These are phyloP conservation scores for Dendrocincla tyrannina DNA, from an alignment of 2,797 vertebrate genomes.

Conservation along the genomic window DNA sequence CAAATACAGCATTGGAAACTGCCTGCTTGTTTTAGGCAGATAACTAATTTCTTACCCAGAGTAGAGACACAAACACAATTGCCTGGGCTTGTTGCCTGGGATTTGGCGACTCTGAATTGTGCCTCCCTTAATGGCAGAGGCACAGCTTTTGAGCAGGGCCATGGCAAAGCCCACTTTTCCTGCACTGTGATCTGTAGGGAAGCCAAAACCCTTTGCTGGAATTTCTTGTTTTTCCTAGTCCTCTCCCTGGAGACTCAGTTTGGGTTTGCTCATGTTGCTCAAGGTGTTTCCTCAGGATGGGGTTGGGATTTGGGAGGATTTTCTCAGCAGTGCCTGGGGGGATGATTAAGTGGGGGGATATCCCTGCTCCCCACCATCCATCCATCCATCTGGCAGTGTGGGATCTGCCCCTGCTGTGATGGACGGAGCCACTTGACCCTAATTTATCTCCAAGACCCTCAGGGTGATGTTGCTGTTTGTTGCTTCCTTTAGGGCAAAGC, in stretches of 20 bases:
- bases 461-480: fast-evolving
- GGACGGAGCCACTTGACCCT: fast-evolving
- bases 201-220: not conserved
- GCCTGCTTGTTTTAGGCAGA: slow-evolving; percentile 74
- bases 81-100: slow-evolving; percentile 50
- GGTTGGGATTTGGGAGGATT: not conserved
- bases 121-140: slow-evolving; percentile 23
- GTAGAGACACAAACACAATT: slow-evolving; percentile 59
- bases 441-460: not conserved
- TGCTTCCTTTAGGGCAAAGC: not conserved
- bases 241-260: fast-evolving
- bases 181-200: not conserved
- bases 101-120: slow-evolving; percentile 34
- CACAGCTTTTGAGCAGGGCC: not conserved
- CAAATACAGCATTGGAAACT: slow-evolving; percentile 55
- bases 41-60: slow-evolving; percentile 69
- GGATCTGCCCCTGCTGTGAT: not conserved
- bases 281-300: not conserved
- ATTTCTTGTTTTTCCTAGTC: not conserved
- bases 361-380: not conserved
- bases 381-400: not conserved
- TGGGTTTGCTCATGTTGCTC: not conserved
- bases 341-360: not conserved
- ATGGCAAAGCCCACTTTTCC: not conserved
- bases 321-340: fast-evolving